Base-by-base conservation (phyloP, 2,113 vertebrate genomes). In the Eolophus roseicapilla region DNA sequence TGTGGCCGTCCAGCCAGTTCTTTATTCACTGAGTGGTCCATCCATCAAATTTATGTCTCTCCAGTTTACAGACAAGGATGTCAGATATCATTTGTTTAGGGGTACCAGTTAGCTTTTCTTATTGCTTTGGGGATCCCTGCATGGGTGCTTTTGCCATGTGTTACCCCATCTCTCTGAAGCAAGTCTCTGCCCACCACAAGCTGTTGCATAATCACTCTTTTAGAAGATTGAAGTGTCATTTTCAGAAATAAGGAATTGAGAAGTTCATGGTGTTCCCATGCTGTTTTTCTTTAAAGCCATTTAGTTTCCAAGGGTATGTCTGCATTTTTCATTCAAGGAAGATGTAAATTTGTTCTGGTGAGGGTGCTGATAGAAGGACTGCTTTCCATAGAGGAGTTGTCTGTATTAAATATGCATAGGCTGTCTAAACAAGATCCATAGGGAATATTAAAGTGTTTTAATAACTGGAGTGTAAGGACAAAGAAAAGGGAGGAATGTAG, bases 401-500 rank as follows among this genome's bases (percentile, higher is more conserved):
- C 29, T 73, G 25, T 84, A 62, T 93, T 93, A 92, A 81, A 94
- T 93, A 91, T 91, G 57, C 71, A 79, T 79, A 82, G 55, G 28
- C 73, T 75, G 33, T 70, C 83, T 82, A 92, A 89, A 90, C 52
- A 92, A 90, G 25, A 86, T 69, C 77, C 77, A 63, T 39, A 82
- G 83, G 92, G 80, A 88, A 85, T 76, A 84, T 68, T 73, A 50
- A 87, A 87, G 5, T 87, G 63, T 79, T 96, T 78, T 64, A 89
- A 93, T 91, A 93, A 73, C 60, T 76, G 49, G 37, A 85, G 13
- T 52, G 37, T 88, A 67, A 92, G 67, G 74, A 92, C 44, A 84
- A 92, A 78, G 68, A 70, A 86, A 39, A 81, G 9, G 3, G 62
- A 87, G 39, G 3, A 1, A 69, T 82, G 69, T 93, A 89, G 62